phyloP scores from a whole-genome alignment of 2,888 invertebrate species.

The Desoria tigrina region DNA sequence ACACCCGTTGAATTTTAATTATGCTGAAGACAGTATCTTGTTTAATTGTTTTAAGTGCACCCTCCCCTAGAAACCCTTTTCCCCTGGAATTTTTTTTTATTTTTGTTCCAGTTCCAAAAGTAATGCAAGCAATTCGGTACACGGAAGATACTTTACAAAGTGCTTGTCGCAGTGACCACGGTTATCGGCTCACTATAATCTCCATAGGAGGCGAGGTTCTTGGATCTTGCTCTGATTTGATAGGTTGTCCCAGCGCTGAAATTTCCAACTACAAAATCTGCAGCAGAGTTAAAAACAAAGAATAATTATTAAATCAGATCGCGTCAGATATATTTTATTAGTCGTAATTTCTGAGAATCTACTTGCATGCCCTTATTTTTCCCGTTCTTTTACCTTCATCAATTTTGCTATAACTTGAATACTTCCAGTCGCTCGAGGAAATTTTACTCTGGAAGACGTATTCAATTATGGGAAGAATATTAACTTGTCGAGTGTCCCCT shows the following conservation, averaged over 20 bases:
- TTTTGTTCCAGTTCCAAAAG: no score
- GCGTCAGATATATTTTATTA: background rate
- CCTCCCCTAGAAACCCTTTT: no score
- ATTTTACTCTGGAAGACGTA: constrained; percentile 53
- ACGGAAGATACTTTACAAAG: constrained; percentile 38
- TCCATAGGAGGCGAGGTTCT: constrained; percentile 51
- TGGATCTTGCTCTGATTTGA: constrained; percentile 51
- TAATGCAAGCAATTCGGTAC: no score
- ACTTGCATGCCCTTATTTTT: background rate
- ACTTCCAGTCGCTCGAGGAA: constrained; percentile 48
- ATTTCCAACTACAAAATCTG: constrained; percentile 51
- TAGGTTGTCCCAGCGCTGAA: constrained; percentile 51
- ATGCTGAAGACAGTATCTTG: no score
- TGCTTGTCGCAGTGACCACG: constrained; percentile 44
- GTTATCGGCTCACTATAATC: constrained; percentile 49
- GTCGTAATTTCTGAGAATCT: no score
- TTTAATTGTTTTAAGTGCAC: no score
- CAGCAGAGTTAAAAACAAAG: constrained; percentile 6
- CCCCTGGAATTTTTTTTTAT: no score
- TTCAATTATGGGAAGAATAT: constrained; percentile 48
- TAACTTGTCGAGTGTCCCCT: constrained; percentile 44
- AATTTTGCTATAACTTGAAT: constrained; percentile 44
- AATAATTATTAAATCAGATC: background rate
- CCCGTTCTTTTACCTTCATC: constrained; percentile 40
- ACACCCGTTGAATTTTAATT: no score